Conservation (phyloP, 2,888 invertebrate species). For the Coremacera marginata region DNA sequence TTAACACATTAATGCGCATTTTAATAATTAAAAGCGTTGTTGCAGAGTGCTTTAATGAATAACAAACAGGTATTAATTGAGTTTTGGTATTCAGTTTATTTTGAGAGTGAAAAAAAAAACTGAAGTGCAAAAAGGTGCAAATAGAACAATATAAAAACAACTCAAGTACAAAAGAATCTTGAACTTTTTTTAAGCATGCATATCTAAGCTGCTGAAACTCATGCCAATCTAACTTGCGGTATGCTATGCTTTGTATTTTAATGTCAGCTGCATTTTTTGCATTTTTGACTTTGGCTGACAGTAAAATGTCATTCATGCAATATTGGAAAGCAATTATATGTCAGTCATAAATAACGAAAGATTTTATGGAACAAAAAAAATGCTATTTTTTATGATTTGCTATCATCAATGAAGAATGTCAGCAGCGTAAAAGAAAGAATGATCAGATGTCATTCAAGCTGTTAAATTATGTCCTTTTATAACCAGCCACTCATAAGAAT, state of each 20-base stretch:
- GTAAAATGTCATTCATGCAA: background rate
- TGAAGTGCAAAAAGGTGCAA: too few species aligned
- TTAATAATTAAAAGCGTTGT: conserved; percentile 20
- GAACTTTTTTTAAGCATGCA: too few species aligned
- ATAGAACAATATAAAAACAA: too few species aligned
- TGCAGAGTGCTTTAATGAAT: background rate
- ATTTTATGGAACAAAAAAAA: background rate
- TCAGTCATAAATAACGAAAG: background rate
- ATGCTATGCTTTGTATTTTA: too few species aligned
- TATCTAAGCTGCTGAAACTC: too few species aligned
- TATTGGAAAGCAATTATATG: background rate
- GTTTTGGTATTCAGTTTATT: background rate
- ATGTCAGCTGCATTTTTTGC: too few species aligned
- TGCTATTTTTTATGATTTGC: background rate
- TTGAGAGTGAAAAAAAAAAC: too few species aligned
- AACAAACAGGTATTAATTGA: background rate
- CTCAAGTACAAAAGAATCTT: too few species aligned
- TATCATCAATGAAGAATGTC: background rate
- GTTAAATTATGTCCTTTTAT: too few species aligned
- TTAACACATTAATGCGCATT: background rate
- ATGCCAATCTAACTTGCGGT: too few species aligned
- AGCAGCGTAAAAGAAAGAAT: background rate
- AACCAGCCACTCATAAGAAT: too few species aligned
- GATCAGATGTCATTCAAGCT: too few species aligned
- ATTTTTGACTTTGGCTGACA: background rate